Evolutionary conservation across 2,113 vertebrate species (phyloP), one percentile per base, ranked within the genome.

Genomic region (Catharus fuscescens): DNA sequence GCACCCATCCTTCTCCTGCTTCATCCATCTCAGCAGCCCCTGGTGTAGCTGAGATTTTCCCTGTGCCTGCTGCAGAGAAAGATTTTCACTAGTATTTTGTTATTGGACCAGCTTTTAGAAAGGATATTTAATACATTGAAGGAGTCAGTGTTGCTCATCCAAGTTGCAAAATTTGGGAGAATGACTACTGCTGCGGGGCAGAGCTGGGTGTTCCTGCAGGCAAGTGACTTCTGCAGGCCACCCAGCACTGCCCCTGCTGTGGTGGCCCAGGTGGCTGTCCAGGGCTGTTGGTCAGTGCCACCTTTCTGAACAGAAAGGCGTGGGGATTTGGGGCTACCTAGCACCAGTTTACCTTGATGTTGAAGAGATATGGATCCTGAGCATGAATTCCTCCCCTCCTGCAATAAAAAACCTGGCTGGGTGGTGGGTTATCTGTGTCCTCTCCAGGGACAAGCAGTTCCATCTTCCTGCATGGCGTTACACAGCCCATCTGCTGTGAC

Each of bases 341-440:
- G 31, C 7, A 28, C 21, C 52, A 47, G 26, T 18, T 31, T 12
- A 34, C 20, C n/a, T 77, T 14, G 0, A 3, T 8, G 0, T 18
- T 84, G 24, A 29, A 71, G 52, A 61, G 15, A 26, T 11, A 5
- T 2, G 16, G 54, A 77, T 9, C 18, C 53, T 50, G 10, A n/a
- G 17, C 14, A 13, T 16, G 23, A 72, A 67, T 40, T 67, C 15
- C 31, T 62, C 12, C 3, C 4, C 2, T 2, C 5, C 8, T 38
- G 38, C 2, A 3, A 21, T 26, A 59, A 29, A 38, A 84, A n/a
- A 3, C 12, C 10, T 24, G 20, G 0, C 5, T 64, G 44, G 5
- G 18, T 53, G 0, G 0, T 57, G n/a, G 24, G 7, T 40, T 61
- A 31, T 24, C 26, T 50, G n/a, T 17, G 47, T 47, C 18, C 42